Evolutionary conservation across 1,140 invertebrate species (phyloP).

Genomic region (Adelges cooleyi): DNA sequence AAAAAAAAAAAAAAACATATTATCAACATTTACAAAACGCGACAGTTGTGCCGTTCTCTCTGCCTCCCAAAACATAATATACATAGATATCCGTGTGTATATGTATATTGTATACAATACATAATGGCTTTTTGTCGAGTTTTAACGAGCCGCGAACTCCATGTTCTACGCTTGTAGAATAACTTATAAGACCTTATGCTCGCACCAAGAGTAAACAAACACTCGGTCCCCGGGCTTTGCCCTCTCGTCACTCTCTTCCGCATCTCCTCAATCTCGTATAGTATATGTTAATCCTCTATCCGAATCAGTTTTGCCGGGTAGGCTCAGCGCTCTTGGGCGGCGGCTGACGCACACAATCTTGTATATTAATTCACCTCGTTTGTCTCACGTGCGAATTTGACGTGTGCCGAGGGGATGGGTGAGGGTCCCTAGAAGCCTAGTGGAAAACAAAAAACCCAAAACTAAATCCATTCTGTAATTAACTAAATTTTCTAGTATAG

Average conservation of each 20-base stretch:
- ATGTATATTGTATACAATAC: background rate
- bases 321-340: too few species aligned
- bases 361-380: background rate
- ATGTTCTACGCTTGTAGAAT: conserved; percentile 24
- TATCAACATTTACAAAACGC: background rate
- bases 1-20: too few species aligned
- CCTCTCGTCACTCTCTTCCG: too few species aligned
- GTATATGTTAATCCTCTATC: background rate
- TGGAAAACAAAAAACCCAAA: too few species aligned
- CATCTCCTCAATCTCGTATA: background rate
- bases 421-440: too few species aligned
- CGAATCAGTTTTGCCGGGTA: background rate
- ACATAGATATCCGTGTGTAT: background rate
- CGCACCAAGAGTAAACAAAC: conserved; percentile 6
- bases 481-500: too few species aligned
- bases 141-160: conserved; percentile 27
- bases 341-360: background rate
- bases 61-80: background rate
- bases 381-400: conserved; percentile 4
- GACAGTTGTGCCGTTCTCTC: background rate
- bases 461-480: too few species aligned
- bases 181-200: conserved; percentile 10
- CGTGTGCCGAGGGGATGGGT: too few species aligned
- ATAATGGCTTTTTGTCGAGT: conserved; percentile 24
- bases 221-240: background rate